Evolutionary conservation across 2,113 vertebrate species (phyloP).

Genomic region (Corythornis vintsioides): DNA sequence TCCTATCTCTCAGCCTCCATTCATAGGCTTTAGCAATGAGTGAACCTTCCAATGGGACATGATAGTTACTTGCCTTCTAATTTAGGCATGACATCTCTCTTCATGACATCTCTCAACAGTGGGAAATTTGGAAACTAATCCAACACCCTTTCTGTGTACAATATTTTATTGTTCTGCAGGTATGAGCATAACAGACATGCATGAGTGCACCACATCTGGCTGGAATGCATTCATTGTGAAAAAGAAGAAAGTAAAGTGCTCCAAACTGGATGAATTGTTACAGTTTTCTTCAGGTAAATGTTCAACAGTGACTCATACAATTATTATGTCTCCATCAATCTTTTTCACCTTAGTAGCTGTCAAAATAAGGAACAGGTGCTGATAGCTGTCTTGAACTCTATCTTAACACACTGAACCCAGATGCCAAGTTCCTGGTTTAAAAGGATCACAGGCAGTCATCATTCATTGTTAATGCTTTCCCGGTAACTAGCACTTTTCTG

Average conservation of each 20-base stretch:
- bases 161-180: constrained; percentile 34
- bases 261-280: constrained; percentile 49
- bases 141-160: neutral
- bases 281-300: constrained; percentile 65
- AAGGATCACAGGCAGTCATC: neutral
- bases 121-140: neutral
- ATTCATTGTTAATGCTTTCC: neutral
- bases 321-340: neutral
- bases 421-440: neutral
- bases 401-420: neutral
- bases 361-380: neutral
- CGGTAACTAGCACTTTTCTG: neutral
- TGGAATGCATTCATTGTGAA: neutral
- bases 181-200: neutral
- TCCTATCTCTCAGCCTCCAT: neutral
- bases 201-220: constrained; percentile 48
- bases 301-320: neutral
- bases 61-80: neutral
- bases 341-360: neutral
- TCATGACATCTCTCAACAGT: neutral
- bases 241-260: constrained; percentile 41
- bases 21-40: accelerated
- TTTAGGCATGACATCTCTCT: neutral
- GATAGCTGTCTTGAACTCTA: neutral
- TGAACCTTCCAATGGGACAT: neutral